Evolutionary conservation across 2,797 vertebrate species (phyloP).

Genomic region (Schizopygopsis pylzovi): DNA sequence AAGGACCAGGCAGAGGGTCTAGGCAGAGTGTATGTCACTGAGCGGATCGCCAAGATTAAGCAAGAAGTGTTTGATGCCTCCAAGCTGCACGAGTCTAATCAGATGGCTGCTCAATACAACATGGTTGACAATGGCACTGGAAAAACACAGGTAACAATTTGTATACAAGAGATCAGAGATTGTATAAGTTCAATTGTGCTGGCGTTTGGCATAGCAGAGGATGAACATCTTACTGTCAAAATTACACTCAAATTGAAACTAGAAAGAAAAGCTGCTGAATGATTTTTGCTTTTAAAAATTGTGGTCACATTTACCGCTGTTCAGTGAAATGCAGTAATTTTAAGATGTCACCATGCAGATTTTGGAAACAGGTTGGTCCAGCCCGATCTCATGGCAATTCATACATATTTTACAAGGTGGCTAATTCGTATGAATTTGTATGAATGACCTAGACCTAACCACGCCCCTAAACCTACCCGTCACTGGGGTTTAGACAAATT

Average conservation of each 20-base stretch:
- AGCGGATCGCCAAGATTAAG: constrained; percentile 85
- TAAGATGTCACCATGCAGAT: background rate
- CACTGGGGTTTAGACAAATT: too few species aligned
- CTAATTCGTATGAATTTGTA: too few species aligned
- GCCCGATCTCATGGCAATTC: too few species aligned
- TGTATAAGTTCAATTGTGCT: background rate
- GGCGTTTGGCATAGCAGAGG: background rate
- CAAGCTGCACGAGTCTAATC: constrained; percentile 83
- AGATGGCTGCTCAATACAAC: constrained; percentile 91
- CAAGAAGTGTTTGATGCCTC: constrained; percentile 88
- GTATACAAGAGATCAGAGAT: constrained; percentile 2
- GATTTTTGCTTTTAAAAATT: background rate
- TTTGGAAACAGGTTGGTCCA: background rate
- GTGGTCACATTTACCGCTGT: background rate
- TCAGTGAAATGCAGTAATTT: background rate
- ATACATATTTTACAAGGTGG: too few species aligned
- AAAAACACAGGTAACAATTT: constrained; percentile 80
- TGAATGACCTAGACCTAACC: too few species aligned
- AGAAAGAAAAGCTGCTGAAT: background rate
- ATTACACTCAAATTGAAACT: background rate
- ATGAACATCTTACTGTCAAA: background rate
- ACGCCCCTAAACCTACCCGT: too few species aligned
- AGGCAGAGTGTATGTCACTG: constrained; percentile 86
- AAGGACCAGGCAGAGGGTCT: constrained; percentile 87
- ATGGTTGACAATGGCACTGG: constrained; percentile 91